These are phyloP conservation scores for Corvus moneduloides DNA, from an alignment of 2,113 vertebrate genomes.

Conservation along the genomic window DNA sequence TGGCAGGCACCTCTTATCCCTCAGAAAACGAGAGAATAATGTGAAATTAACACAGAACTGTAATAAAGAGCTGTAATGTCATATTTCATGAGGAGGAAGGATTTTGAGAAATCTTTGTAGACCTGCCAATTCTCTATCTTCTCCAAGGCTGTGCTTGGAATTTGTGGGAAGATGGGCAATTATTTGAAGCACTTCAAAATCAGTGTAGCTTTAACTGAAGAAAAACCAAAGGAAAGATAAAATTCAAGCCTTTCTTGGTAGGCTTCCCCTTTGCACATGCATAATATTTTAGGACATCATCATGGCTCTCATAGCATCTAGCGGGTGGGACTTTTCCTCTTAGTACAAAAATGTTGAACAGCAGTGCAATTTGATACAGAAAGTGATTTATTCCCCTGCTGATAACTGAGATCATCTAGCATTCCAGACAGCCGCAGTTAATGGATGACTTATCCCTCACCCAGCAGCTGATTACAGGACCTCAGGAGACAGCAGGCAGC, in stretches of 20 bases:
- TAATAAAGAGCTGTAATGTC: neutral
- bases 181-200: neutral
- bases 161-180: neutral
- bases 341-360: constrained; percentile 31
- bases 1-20: neutral
- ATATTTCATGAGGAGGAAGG: neutral
- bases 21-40: neutral
- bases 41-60: neutral
- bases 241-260: neutral
- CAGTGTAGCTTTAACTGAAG: neutral
- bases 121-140: neutral
- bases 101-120: constrained; percentile 1
- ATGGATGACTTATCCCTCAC: constrained; percentile 72
- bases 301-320: neutral
- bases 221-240: neutral
- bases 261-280: neutral
- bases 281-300: neutral
- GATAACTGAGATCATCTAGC: constrained; percentile 73
- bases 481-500: constrained; percentile 54
- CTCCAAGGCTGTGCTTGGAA: neutral
- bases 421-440: constrained; percentile 70
- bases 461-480: constrained; percentile 49
- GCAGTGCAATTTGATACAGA: constrained; percentile 37
- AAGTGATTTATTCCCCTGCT: constrained; percentile 72
- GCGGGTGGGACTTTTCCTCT: neutral